Evolutionary conservation across 2,888 invertebrate species (phyloP).

Genomic region (Chloroclysta siterata): DNA sequence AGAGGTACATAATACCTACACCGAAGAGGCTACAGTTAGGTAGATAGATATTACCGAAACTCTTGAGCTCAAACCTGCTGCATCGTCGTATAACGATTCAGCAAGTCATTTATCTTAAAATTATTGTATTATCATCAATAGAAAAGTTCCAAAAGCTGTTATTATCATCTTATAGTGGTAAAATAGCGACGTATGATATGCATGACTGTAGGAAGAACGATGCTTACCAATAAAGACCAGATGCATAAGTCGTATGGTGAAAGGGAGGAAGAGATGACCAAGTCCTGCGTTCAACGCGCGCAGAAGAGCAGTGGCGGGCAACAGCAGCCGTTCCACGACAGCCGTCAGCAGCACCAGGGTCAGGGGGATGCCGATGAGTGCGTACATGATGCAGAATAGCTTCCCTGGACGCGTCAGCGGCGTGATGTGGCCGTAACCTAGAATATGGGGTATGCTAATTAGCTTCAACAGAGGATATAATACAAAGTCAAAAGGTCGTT

Average conservation of each 20-base stretch:
- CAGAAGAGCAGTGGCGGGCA: constrained; percentile 89
- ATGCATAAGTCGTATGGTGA: constrained; percentile 91
- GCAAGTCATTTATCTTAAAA: no score
- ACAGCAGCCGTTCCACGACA: constrained; percentile 91
- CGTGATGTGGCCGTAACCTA: constrained; percentile 96
- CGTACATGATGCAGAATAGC: constrained; percentile 94
- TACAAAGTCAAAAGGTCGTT: no score
- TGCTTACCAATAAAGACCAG: constrained; percentile 87
- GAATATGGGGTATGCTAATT: constrained; percentile 35
- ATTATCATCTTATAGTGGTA: no score
- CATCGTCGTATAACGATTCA: no score
- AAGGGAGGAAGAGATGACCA: constrained; percentile 89
- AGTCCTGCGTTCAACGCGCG: constrained; percentile 88
- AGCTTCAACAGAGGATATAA: no score
- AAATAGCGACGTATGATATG: no score
- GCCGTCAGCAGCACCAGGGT: constrained; percentile 93
- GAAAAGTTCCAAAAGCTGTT: no score
- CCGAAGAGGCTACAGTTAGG: no score
- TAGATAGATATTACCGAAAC: no score
- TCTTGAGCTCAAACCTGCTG: no score
- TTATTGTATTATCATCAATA: no score
- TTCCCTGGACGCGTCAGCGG: constrained; percentile 94
- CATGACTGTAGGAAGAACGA: not conserved
- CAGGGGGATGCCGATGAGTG: constrained; percentile 93
- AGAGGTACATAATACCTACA: no score